Percentiles rank a stretch among this genome's conserved stretches.
Conservation (phyloP, 2,888 invertebrate species). For the Stenolophus ochropezus region DNA sequence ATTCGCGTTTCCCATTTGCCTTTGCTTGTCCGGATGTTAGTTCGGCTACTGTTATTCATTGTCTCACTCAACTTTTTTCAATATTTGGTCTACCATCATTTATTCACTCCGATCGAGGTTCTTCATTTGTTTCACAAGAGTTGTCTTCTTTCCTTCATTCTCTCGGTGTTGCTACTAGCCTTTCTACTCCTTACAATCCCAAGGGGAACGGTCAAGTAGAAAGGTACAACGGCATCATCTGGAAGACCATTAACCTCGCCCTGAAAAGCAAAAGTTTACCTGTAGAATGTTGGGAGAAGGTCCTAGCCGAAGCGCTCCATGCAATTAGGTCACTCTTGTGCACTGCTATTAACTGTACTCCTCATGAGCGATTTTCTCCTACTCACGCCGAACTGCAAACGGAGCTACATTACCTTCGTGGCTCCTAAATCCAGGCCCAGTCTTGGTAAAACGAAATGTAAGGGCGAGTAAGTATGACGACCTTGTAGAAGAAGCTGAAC, state of each 20-base stretch:
- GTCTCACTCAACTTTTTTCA: constrained; percentile 57
- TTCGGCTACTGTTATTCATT: constrained; percentile 56
- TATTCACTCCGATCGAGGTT: constrained; percentile 63
- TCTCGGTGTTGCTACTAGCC: constrained; percentile 61
- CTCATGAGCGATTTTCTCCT: constrained; percentile 58
- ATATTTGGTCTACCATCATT: constrained; percentile 62
- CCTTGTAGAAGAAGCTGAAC: constrained; percentile 62
- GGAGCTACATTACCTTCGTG: constrained; percentile 60
- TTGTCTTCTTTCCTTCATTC: constrained; percentile 56
- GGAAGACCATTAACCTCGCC: constrained; percentile 62
- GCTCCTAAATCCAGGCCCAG: constrained; percentile 58
- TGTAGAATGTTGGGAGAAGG: constrained; percentile 57
- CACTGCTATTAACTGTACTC: constrained; percentile 62
- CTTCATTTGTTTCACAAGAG: constrained; percentile 61
- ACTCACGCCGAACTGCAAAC: constrained; percentile 58
- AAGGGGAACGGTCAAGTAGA: constrained; percentile 60
- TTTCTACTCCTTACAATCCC: constrained; percentile 62
- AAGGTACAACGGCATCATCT: constrained; percentile 62
- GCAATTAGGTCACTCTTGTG: constrained; percentile 62
- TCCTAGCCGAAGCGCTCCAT: constrained; percentile 61
- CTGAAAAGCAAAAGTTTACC: constrained; percentile 41
- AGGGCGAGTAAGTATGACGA: constrained; percentile 61
- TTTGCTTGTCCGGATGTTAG: constrained; percentile 60
- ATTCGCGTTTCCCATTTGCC: constrained; percentile 59
- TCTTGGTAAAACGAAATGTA: constrained; percentile 59